Evolutionary conservation across 1,140 invertebrate genomes (phyloP).

Genomic region (Homarus americanus): DNA sequence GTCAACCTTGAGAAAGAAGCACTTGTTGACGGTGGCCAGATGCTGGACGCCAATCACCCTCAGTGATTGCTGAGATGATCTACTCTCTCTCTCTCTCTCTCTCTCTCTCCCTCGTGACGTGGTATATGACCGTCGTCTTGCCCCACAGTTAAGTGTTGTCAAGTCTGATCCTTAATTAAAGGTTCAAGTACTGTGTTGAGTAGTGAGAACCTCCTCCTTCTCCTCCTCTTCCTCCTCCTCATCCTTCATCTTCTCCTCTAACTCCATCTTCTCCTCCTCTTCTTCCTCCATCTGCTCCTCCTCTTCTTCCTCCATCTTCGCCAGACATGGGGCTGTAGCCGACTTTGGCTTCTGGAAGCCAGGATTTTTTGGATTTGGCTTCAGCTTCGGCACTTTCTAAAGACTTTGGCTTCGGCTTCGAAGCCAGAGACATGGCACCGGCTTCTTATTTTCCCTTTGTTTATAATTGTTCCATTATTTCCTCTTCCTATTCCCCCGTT

Average conservation of each 20-base stretch:
- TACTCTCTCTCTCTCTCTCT: conserved; percentile 39
- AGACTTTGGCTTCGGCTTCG: no score
- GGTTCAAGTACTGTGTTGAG: no score
- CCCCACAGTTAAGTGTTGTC: neutral
- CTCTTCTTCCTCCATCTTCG: neutral
- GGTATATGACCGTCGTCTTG: neutral
- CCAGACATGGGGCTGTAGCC: no score
- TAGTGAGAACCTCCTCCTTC: no score
- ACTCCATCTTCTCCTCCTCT: neutral
- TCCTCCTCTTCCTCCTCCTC: neutral
- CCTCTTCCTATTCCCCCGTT: neutral
- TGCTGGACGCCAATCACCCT: no score
- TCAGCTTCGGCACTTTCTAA: no score
- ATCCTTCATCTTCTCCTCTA: neutral
- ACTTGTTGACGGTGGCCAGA: neutral
- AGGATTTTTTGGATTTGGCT: no score
- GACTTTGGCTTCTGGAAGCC: no score
- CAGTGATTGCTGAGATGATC: no score
- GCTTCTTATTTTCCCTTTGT: neutral
- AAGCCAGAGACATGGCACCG: no score
- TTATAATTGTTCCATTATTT: neutral
- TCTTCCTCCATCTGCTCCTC: neutral
- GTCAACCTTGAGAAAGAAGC: neutral
- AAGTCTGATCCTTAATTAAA: no score
- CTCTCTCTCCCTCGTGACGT: conserved; percentile 14